Evolutionary conservation across 2,797 vertebrate genomes (phyloP).

Genomic region (Lutjanus campechanus): DNA sequence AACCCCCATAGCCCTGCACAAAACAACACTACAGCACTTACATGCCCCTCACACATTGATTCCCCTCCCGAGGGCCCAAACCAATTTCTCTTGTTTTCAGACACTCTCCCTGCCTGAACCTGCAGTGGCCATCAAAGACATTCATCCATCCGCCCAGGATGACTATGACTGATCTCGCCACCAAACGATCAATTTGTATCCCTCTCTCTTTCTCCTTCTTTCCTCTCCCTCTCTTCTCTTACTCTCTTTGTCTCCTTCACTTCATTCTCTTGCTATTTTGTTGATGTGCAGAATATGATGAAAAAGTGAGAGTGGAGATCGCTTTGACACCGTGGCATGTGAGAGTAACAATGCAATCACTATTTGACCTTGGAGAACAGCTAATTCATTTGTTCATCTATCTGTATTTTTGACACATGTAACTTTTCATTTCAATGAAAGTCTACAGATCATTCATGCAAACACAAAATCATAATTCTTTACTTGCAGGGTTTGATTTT

Average conservation of each 20-base stretch:
- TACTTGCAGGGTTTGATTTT: conserved; percentile 29
- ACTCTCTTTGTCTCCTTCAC: conserved; percentile 67
- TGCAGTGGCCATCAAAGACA: conserved; percentile 99
- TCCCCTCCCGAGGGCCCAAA: conserved; percentile 95
- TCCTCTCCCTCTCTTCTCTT: conserved; percentile 44
- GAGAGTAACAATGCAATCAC: conserved; percentile 98
- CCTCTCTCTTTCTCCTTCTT: conserved; percentile 67
- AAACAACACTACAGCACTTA: conserved; percentile 81
- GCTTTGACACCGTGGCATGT: conserved; percentile 93
- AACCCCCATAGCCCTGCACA: conserved; percentile 59
- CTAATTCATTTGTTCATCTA: conserved; percentile 98
- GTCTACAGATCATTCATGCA: conserved; percentile 92
- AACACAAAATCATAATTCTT: conserved; percentile 55
- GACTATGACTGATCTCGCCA: conserved; percentile 99
- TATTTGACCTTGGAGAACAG: conserved; percentile 98
- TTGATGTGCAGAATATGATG: conserved; percentile 98
- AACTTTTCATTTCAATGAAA: conserved; percentile 92
- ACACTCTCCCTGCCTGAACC: conserved; percentile 94
- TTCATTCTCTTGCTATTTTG: conserved; percentile 81
- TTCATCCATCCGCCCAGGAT: conserved; percentile 98
- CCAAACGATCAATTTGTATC: conserved; percentile 99
- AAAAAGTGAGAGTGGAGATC: conserved; percentile 94
- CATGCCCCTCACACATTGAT: conserved; percentile 95
- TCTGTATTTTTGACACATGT: conserved; percentile 93
- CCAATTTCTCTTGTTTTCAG: conserved; percentile 99